phyloP scores from a whole-genome alignment of 2,113 vertebrate species.

The Toxostoma redivivum region DNA sequence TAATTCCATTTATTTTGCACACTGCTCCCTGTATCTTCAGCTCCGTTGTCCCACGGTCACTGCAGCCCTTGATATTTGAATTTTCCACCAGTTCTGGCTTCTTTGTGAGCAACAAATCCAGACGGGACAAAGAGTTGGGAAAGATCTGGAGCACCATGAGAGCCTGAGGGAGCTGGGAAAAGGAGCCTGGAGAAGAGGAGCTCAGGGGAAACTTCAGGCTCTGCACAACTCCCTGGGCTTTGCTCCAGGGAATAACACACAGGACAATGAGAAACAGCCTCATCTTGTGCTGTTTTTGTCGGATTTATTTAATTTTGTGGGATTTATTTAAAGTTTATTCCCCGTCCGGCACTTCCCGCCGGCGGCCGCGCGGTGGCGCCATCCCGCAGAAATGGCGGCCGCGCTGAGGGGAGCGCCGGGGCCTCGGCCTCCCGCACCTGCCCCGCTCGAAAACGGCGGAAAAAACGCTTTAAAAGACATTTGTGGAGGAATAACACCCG shows the following conservation, averaged over 20 bases:
- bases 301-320: not conserved
- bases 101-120: not conserved
- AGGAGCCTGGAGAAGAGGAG: not conserved
- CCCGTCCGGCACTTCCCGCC: not conserved
- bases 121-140: not conserved
- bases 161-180: not conserved
- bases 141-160: not conserved
- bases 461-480: rapidly evolving
- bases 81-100: not conserved
- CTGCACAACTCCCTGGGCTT: not conserved
- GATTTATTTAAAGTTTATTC: not conserved
- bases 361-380: not conserved
- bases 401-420: rapidly evolving
- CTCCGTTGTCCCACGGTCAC: not conserved
- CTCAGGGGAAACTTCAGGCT: not conserved
- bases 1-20: not conserved
- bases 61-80: not conserved
- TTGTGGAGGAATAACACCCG: rapidly evolving
- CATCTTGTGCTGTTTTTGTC: not conserved
- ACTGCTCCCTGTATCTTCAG: not conserved
- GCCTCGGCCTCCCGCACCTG: rapidly evolving
- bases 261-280: not conserved
- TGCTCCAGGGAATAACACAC: not conserved
- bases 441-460: rapidly evolving
- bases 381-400: not conserved